Evolutionary conservation across 1,140 invertebrate genomes (phyloP).

Genomic region (Oryctes rhinoceros): DNA sequence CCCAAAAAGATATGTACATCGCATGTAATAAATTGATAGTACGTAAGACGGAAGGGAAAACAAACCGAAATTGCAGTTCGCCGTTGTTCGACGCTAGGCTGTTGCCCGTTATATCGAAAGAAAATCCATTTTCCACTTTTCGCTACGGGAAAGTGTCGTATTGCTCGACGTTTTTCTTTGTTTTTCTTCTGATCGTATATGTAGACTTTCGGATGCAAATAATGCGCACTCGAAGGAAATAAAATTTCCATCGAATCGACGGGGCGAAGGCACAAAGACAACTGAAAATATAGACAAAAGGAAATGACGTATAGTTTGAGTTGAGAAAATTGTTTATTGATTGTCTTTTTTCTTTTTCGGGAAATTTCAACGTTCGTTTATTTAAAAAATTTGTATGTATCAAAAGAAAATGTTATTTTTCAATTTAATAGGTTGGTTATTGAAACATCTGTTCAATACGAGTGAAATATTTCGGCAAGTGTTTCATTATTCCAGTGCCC

Average conservation of each 20-base stretch:
- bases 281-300: too few species aligned
- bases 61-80: not conserved
- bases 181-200: not conserved
- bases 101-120: not conserved
- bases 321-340: too few species aligned
- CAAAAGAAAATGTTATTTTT: too few species aligned
- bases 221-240: not conserved
- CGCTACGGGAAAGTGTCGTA: not conserved
- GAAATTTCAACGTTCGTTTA: too few species aligned
- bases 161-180: not conserved
- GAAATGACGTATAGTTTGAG: too few species aligned
- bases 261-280: not conserved
- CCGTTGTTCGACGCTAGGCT: not conserved
- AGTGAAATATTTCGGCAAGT: too few species aligned
- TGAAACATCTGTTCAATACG: too few species aligned
- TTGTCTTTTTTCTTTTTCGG: too few species aligned
- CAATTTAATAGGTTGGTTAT: too few species aligned
- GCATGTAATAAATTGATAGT: slow-evolving; percentile 1
- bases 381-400: too few species aligned
- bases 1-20: slow-evolving; percentile 8
- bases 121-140: slow-evolving; percentile 22
- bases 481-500: too few species aligned
- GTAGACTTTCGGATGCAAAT: not conserved
- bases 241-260: not conserved
- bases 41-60: not conserved